Evolutionary conservation across 2,888 invertebrate genomes (phyloP).

Genomic region (Cryptophagus acutangulus): DNA sequence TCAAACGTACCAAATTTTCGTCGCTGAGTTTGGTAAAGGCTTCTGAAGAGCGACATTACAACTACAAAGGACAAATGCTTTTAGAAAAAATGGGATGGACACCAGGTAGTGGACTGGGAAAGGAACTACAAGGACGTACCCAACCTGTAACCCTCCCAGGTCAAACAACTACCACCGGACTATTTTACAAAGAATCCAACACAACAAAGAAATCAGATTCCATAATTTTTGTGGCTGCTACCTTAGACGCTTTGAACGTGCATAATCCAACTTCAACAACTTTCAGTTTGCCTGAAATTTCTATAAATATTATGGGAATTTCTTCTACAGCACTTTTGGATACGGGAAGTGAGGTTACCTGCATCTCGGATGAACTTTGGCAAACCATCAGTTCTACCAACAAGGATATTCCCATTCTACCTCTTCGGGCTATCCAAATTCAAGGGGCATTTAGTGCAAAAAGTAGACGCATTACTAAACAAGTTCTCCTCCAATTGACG

Average conservation of each 20-base stretch:
- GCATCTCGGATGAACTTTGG: slow-evolving; percentile 10
- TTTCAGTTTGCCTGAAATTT: not conserved
- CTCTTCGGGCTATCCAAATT: slow-evolving; percentile 8
- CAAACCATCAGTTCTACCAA: not conserved
- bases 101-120: not conserved
- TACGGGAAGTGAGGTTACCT: slow-evolving; percentile 13
- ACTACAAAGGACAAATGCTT: not conserved
- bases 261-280: not conserved
- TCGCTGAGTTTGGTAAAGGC: too few relatives aligned
- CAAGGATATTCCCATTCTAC: slow-evolving; percentile 7
- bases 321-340: slow-evolving; percentile 6
- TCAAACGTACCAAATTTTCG: too few relatives aligned
- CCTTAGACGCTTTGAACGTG: not conserved
- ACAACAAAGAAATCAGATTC: too few relatives aligned
- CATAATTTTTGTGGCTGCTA: too few relatives aligned
- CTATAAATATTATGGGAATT: not conserved
- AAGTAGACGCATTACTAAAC: slow-evolving; percentile 9
- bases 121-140: not conserved
- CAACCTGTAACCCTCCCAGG: not conserved
- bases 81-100: not conserved
- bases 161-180: not conserved
- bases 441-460: slow-evolving; percentile 11
- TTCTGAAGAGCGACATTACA: not conserved
- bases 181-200: not conserved
- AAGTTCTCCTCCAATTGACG: not conserved